phyloP scores from a whole-genome alignment of 2,888 invertebrate species.

The Yponomeuta malinellus region DNA sequence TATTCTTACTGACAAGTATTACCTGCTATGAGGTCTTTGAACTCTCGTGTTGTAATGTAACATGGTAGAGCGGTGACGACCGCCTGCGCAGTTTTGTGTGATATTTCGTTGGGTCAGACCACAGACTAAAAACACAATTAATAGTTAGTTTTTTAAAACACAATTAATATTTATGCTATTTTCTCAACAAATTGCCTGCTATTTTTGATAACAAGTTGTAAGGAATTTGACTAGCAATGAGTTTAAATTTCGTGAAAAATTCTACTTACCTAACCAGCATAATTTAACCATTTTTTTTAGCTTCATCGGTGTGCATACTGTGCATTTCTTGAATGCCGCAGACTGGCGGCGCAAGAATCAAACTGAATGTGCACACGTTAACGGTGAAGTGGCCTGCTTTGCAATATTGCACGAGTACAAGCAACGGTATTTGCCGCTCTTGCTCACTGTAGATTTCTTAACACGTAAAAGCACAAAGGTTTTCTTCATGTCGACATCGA shows the following conservation, averaged over 20 bases:
- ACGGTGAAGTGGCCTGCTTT: slow-evolving; percentile 19
- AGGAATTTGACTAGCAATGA: too few relatives aligned
- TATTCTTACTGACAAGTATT: slow-evolving; percentile 21
- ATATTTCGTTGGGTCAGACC: background rate
- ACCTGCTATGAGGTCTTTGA: slow-evolving; percentile 24
- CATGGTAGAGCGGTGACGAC: slow-evolving; percentile 8
- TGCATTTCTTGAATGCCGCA: slow-evolving; percentile 10
- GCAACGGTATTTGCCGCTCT: slow-evolving; percentile 18
- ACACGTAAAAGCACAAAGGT: slow-evolving; percentile 15
- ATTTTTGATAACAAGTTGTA: too few relatives aligned
- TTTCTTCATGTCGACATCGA: slow-evolving; percentile 5
- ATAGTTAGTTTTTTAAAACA: background rate
- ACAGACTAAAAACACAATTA: background rate
- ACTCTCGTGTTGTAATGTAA: slow-evolving; percentile 19
- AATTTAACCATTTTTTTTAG: background rate
- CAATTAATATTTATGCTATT: too few relatives aligned
- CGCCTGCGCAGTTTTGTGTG: slow-evolving; percentile 3
- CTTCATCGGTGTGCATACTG: background rate
- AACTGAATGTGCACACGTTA: slow-evolving; percentile 18
- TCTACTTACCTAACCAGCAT: too few relatives aligned
- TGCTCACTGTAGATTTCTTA: slow-evolving; percentile 27
- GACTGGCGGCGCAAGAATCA: slow-evolving; percentile 8
- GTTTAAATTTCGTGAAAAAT: too few relatives aligned
- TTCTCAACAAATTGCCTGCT: too few relatives aligned
- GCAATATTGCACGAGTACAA: slow-evolving; percentile 17